Evolutionary conservation across 2,113 vertebrate genomes (phyloP).

Genomic region (Pachycephala philippinensis): DNA sequence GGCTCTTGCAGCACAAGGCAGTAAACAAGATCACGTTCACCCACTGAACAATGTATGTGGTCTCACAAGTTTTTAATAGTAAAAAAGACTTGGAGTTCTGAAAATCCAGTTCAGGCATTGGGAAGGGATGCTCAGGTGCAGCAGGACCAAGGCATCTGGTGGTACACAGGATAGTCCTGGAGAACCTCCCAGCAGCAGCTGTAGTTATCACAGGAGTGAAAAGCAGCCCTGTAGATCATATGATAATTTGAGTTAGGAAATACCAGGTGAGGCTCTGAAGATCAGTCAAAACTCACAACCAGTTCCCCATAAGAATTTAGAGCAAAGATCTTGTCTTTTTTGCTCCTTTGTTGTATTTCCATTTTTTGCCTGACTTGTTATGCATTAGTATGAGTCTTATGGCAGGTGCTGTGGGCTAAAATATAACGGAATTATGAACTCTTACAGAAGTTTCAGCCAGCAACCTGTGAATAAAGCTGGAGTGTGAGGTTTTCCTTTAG

Average conservation of each 20-base stretch:
- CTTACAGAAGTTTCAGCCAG: neutral
- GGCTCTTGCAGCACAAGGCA: neutral
- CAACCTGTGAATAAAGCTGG: neutral
- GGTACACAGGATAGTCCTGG: neutral
- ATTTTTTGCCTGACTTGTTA: neutral
- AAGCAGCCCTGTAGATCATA: neutral
- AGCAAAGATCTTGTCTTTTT: neutral
- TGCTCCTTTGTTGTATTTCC: neutral
- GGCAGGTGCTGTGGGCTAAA: neutral
- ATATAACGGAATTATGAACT: neutral
- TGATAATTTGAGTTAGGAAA: neutral
- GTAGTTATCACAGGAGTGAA: neutral
- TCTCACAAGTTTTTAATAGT: neutral
- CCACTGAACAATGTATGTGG: neutral
- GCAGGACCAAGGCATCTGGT: neutral
- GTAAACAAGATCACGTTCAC: neutral
- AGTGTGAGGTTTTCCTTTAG: neutral
- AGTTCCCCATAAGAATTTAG: neutral
- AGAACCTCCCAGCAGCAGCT: neutral
- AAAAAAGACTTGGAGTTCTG: neutral
- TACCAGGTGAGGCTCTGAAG: neutral
- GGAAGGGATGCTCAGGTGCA: neutral
- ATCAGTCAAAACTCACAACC: neutral
- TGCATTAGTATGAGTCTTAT: neutral
- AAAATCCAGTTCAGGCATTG: neutral